phyloP scores from a whole-genome alignment of 2,888 invertebrate genomes.

The Dryococelus australis region DNA sequence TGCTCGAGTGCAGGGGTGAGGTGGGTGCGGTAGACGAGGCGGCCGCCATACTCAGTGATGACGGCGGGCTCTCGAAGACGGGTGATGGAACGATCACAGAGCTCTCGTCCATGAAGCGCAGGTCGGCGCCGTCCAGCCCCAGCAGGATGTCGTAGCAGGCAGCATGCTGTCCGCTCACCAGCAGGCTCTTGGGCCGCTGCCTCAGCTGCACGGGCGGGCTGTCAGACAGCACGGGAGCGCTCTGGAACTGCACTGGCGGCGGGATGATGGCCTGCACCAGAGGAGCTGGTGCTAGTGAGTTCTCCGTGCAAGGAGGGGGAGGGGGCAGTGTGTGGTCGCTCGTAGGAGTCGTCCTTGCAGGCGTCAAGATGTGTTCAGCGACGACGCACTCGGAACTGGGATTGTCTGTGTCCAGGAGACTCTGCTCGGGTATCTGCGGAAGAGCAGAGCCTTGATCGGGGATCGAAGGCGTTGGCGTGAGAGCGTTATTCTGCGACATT shows the following conservation, averaged over 20 bases:
- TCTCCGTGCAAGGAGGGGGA: conserved; percentile 26
- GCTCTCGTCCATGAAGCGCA: conserved; percentile 91
- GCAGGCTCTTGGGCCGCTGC: conserved; percentile 61
- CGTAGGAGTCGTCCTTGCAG: neutral
- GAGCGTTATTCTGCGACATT: conserved; percentile 35
- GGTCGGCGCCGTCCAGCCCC: conserved; percentile 84
- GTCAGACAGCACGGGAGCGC: conserved; percentile 32
- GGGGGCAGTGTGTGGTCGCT: conserved; percentile 19
- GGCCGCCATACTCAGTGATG: conserved; percentile 64
- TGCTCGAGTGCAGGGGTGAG: conserved; percentile 63
- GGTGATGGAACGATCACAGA: conserved; percentile 83
- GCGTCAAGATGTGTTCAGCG: conserved; percentile 23
- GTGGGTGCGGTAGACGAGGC: conserved; percentile 62
- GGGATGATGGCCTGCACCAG: conserved; percentile 72
- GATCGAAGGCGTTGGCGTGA: conserved; percentile 38
- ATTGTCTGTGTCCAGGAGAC: conserved; percentile 69
- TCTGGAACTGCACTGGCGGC: conserved; percentile 76
- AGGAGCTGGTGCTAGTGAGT: conserved; percentile 42
- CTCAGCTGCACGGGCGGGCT: conserved; percentile 48
- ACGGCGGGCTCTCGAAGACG: conserved; percentile 78
- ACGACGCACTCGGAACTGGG: conserved; percentile 60
- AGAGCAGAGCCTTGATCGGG: conserved; percentile 59
- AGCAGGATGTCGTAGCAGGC: conserved; percentile 78
- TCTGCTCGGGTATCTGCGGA: conserved; percentile 71
- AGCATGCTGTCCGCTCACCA: conserved; percentile 61